A percentile compares a stretch with the other conserved stretches of the same genome.
phyloP scores from a whole-genome alignment of 2,888 invertebrate genomes.

The Scaptomyza cyrtandrae region DNA sequence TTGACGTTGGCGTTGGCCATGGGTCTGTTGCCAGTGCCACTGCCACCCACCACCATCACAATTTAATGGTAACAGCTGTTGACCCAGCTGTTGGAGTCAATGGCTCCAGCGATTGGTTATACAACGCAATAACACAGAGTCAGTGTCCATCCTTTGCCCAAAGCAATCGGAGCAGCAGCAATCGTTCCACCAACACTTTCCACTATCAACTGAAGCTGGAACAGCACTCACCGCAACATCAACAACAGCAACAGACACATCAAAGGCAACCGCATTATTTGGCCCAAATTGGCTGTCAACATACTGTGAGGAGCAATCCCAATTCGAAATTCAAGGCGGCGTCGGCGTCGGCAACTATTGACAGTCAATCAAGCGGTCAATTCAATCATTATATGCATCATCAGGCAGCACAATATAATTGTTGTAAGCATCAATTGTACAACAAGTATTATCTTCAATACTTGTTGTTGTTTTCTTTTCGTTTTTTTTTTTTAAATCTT shows the following conservation, averaged over 20 bases:
- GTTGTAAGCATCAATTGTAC: constrained; percentile 19
- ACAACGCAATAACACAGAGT: constrained; percentile 9
- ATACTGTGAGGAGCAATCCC: constrained; percentile 50
- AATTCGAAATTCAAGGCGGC: constrained; percentile 26
- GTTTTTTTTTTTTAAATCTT: no score
- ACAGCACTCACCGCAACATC: not conserved
- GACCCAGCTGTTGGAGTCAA: constrained; percentile 4
- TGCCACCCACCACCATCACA: constrained; percentile 1
- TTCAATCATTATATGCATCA: constrained; percentile 14
- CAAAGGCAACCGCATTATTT: constrained; percentile 53
- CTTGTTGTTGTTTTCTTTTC: not conserved
- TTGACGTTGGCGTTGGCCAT: constrained; percentile 5
- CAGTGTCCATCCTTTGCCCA: constrained; percentile 3
- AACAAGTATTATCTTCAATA: no score
- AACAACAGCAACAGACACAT: not conserved
- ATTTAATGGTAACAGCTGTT: constrained; percentile 8
- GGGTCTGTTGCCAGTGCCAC: constrained; percentile 7
- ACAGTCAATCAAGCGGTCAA: constrained; percentile 8
- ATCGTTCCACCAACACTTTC: not conserved
- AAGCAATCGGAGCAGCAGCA: not conserved
- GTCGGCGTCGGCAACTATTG: constrained; percentile 15
- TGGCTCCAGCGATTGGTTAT: constrained; percentile 7
- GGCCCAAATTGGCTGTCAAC: constrained; percentile 71
- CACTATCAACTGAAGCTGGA: constrained; percentile 17
- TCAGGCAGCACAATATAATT: constrained; percentile 6